Evolutionary conservation across 1,140 invertebrate species (phyloP), one percentile per base, ranked within the genome.

Genomic region (Drosophila biarmipes): DNA sequence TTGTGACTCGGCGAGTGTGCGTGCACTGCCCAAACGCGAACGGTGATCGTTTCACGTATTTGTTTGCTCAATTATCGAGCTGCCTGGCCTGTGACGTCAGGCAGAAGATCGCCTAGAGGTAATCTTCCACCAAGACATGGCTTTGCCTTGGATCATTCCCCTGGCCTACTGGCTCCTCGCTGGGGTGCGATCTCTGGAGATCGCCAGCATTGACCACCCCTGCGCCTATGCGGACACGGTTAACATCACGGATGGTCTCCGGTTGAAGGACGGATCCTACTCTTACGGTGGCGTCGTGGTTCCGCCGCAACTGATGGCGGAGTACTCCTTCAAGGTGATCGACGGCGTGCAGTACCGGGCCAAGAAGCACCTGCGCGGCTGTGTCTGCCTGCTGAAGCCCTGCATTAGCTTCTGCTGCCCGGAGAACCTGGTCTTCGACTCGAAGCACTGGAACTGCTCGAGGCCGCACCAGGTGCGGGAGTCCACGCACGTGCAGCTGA

Each of bases 401-500:
- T 91, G 90, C 71, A 74, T 91, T 6, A 91, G 73, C 12, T 87
- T 91, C 46, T 91, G 90, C 24, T 91, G 90, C 31, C 73, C 78
- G 2, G 42, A 21, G 19, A 69, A 66, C 4, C 27, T 73, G 29
- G 51, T 80, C 3, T 91, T 86, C 51, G 75, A 75, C 48, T 19
- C 66, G 4, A 27, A 49, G 11, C 46, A 58, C 37, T 67, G 64
- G 77, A 78, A 89, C 51, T 80, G 85, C 48, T 72, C 64, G 0
- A 38, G 10, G 27, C 68, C 80, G 6, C 40, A 46, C 2, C 49
- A 43, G 19, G 11, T 52, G 2, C 19, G 59, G 0, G 49, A 63
- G 12, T 72, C 48, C 21, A 69, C 69, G 0, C 85, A 90, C 46
- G 52, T 89, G 2, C 85, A 90, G 45, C 45, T 89, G 12, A 89